Base-by-base conservation (phyloP, 2,888 invertebrate genomes). In the Rutpela maculata region DNA sequence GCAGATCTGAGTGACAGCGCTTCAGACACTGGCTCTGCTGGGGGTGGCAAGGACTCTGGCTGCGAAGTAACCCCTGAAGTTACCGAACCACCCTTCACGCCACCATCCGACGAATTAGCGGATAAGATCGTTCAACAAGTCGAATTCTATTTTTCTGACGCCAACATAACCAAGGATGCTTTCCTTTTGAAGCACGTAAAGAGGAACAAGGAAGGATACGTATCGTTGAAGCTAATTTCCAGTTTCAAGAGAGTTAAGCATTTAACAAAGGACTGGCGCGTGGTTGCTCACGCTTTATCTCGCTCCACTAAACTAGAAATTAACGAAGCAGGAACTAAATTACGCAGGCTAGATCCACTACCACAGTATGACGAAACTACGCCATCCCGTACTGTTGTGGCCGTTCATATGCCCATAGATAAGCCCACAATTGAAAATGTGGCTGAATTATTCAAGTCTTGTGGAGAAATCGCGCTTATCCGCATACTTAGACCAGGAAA, bases 201-300 rank as follows among this genome's bases (percentile, higher is more conserved):
- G 75, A 93, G 98, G 72, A 98, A 98, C 90, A 98, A 98, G 90
- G 98, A 98, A 90, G 98, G 98, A 19, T 98, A 95, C 90, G 98
- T 99, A 17, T 98, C 97, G 72, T 91, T 99, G 71, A 99, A 98
- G 89, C 91, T 99, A 75, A 97, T 99, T 82, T 97, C 98, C 15
- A 98, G 98, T 87, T 98, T 99, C 89, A 97, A 98, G 88, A 93
- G 97, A 79, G 97, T 99, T 60, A 98, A 98, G 86, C 97, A 97
- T 86, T 91, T 98, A 76, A 97, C 98, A 15, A 96, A 97, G 88
- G 98, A 98, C 88, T 98, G 98, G 96, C 93, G 97, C 80, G 95
- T 96, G 22, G 98, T 98, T 11, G 97, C 98, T 0, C 94, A 95
- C 86, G 96, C 98, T 43, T 91, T 98, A 80, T 92, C 93, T 83